These are phyloP conservation scores for Festucalex cinctus DNA, from an alignment of 2,113 vertebrate genomes.

Conservation along the genomic window DNA sequence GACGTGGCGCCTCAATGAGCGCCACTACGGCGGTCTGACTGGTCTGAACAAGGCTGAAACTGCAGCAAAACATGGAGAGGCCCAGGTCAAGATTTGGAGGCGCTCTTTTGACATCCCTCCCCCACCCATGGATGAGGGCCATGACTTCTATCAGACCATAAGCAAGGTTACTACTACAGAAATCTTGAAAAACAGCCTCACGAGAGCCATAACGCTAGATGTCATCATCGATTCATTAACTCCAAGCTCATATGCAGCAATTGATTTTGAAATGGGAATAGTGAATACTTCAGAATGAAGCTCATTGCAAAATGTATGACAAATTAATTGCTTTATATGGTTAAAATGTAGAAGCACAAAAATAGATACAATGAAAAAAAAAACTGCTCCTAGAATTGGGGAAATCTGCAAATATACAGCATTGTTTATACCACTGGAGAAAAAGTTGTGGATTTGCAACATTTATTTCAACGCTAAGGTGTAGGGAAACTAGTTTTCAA, in stretches of 20 bases:
- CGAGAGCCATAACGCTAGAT: neutral
- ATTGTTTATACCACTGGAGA: no score
- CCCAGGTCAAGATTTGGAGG: constrained; percentile 91
- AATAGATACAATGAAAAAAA: no score
- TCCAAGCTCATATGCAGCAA: neutral
- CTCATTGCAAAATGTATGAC: no score
- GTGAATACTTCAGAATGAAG: no score
- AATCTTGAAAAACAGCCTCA: neutral
- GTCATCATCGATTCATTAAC: neutral
- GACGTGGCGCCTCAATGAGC: constrained; percentile 88
- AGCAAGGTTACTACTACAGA: constrained; percentile 59
- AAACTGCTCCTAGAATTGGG: no score
- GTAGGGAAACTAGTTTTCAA: no score
- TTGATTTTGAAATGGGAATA: no score
- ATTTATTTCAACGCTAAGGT: no score
- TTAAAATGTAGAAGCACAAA: no score
- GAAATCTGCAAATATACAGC: no score
- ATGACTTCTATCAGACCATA: constrained; percentile 75
- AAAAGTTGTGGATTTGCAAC: no score
- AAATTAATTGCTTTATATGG: no score
- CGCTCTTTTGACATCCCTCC: constrained; percentile 86
- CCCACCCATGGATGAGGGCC: constrained; percentile 80
- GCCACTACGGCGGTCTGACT: constrained; percentile 88
- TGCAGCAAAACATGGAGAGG: constrained; percentile 85
- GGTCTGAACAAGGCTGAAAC: constrained; percentile 92